Conservation (phyloP, 2,797 vertebrate species). For the Sternarchorhynchus goeldii region DNA sequence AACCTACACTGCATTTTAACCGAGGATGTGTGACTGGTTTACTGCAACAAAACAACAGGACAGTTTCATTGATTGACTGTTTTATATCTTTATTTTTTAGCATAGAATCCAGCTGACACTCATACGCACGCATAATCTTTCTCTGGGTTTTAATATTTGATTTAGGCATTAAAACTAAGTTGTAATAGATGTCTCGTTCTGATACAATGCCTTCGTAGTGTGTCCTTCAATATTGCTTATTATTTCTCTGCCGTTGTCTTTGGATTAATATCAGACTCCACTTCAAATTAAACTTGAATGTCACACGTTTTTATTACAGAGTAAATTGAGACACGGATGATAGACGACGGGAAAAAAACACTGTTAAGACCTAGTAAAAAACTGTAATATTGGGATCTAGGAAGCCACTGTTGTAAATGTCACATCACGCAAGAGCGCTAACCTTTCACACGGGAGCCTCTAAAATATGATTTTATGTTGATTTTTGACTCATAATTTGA, state of each 20-base stretch:
- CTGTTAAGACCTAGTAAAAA: slow-evolving; percentile 60
- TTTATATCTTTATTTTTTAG: slow-evolving; percentile 9
- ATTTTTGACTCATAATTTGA: slow-evolving; percentile 65
- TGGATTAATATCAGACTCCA: slow-evolving; percentile 63
- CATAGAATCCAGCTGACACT: slow-evolving; percentile 6
- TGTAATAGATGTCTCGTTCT: slow-evolving; percentile 49
- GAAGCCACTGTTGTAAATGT: slow-evolving; percentile 70
- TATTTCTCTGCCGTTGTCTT: slow-evolving; percentile 56
- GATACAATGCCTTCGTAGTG: slow-evolving; percentile 18
- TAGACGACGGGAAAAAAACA: slow-evolving; percentile 9
- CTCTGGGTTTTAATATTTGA: slow-evolving; percentile 46
- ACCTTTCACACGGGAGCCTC: slow-evolving; percentile 67
- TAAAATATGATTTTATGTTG: slow-evolving; percentile 63
- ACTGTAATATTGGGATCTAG: slow-evolving; percentile 65
- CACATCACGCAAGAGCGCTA: slow-evolving; percentile 64
- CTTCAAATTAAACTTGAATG: slow-evolving; percentile 77
- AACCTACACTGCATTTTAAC: not conserved
- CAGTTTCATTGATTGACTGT: not conserved
- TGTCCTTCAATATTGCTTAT: slow-evolving; percentile 52
- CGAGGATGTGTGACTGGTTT: slow-evolving; percentile 8
- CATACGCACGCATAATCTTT: not conserved
- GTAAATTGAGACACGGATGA: slow-evolving; percentile 57
- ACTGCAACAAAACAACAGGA: slow-evolving; percentile 26
- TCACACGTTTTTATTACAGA: slow-evolving; percentile 75
- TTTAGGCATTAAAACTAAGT: slow-evolving; percentile 51